Conservation (phyloP, 2,113 vertebrate genomes). For the Tympanuchus pallidicinctus region DNA sequence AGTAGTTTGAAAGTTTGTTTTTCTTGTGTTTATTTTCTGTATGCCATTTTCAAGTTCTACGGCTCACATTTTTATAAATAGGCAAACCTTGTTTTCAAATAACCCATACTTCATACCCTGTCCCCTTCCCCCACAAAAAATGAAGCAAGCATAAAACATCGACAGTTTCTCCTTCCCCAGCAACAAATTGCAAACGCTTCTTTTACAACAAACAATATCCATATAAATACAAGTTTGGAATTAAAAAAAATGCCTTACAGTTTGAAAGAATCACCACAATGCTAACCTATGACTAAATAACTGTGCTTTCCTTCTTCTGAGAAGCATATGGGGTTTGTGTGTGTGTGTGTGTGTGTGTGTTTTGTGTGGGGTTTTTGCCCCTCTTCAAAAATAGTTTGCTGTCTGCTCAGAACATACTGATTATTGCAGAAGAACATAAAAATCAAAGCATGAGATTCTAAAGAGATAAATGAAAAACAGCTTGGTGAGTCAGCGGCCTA, state of each 20-base stretch:
- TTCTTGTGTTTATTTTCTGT: constrained; percentile 56
- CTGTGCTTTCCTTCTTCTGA: neutral
- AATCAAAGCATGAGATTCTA: neutral
- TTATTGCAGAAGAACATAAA: neutral
- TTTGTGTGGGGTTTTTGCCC: neutral
- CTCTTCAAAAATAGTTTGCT: neutral
- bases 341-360: no score
- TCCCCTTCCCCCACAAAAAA: neutral
- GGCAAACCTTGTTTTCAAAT: constrained; percentile 9
- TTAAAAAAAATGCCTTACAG: neutral
- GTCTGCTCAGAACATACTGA: neutral
- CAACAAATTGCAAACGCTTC: neutral
- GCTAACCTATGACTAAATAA: neutral
- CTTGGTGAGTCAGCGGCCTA: neutral
- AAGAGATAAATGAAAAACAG: neutral
- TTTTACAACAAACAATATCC: neutral
- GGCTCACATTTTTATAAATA: constrained; percentile 43
- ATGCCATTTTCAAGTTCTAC: constrained; percentile 19
- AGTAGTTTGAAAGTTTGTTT: constrained; percentile 8
- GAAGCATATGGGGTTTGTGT: neutral
- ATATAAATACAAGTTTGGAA: neutral
- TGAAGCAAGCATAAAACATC: neutral
- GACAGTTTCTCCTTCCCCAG: neutral
- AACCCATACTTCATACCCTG: neutral
- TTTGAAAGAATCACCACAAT: neutral